Conservation (phyloP, 1,140 invertebrate genomes). For the Druon quercuslanigerum region DNA sequence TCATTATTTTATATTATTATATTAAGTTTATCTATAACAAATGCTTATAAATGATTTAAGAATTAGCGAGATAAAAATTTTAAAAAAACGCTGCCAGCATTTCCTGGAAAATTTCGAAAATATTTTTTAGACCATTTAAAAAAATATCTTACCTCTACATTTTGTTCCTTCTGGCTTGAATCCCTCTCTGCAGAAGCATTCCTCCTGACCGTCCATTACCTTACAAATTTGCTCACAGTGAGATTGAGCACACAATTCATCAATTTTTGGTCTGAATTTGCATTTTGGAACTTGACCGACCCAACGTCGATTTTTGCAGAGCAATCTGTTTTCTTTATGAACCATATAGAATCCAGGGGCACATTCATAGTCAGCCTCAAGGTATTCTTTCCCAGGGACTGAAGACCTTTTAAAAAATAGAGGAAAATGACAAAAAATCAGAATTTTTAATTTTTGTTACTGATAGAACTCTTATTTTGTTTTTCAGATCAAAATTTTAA, state of each 20-base stretch:
- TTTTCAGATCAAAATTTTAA: too few species aligned
- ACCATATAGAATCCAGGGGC: slow-evolving; percentile 63
- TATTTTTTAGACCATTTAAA: slow-evolving; percentile 15
- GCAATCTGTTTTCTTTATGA: slow-evolving; percentile 58
- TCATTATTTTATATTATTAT: too few species aligned
- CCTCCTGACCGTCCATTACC: slow-evolving; percentile 68
- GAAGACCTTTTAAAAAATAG: slow-evolving; percentile 63
- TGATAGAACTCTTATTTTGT: too few species aligned
- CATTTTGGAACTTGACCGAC: slow-evolving; percentile 68
- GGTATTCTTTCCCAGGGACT: slow-evolving; percentile 67
- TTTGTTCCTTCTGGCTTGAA: slow-evolving; percentile 63
- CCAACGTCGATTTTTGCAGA: slow-evolving; percentile 70
- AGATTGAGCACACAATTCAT: slow-evolving; percentile 59
- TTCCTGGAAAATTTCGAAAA: neutral
- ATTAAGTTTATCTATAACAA: too few species aligned
- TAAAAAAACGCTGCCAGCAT: neutral
- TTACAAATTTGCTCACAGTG: slow-evolving; percentile 74
- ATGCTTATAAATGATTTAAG: too few species aligned
- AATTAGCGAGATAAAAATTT: too few species aligned
- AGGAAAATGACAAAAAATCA: neutral
- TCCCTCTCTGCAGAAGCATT: slow-evolving; percentile 75
- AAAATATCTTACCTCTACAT: slow-evolving; percentile 65
- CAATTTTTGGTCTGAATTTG: slow-evolving; percentile 59
- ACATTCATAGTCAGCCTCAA: slow-evolving; percentile 73
- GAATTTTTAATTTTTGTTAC: neutral